phyloP scores from a whole-genome alignment of 1,140 invertebrate species.

The Diplogasteroides magnus region DNA sequence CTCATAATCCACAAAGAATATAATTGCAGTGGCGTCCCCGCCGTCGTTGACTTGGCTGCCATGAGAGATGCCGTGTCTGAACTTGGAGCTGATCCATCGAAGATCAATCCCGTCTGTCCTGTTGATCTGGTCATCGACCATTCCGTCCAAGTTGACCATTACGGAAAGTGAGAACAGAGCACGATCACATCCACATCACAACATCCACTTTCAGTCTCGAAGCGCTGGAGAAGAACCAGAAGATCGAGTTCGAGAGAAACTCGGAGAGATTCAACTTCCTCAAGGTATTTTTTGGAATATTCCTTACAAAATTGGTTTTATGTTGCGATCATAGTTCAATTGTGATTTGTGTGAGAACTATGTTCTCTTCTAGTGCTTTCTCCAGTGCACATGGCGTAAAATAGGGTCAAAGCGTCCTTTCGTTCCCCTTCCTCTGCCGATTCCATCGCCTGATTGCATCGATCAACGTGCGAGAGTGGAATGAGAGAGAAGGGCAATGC shows the following conservation, averaged over 20 bases:
- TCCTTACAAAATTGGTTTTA: conserved; percentile 5
- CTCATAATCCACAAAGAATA: conserved; percentile 5
- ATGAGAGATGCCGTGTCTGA: conserved; percentile 89
- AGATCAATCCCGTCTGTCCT: conserved; percentile 93
- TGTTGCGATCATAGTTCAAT: no score
- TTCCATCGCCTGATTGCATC: neutral
- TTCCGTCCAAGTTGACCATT: conserved; percentile 92
- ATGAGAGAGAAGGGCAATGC: neutral
- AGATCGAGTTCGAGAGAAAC: conserved; percentile 90
- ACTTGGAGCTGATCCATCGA: conserved; percentile 78
- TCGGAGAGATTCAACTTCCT: conserved; percentile 89
- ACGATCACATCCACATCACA: neutral
- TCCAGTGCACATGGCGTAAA: no score
- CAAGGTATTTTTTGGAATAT: no score
- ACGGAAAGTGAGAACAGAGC: conserved; percentile 67
- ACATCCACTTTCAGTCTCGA: conserved; percentile 66
- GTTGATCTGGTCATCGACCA: conserved; percentile 97
- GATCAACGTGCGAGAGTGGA: neutral
- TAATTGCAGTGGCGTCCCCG: conserved; percentile 84
- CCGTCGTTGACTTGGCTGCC: conserved; percentile 94
- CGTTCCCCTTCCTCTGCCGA: neutral
- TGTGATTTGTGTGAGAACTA: no score
- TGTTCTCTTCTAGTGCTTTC: neutral
- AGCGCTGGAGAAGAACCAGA: conserved; percentile 85
- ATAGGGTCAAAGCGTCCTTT: no score